Evolutionary conservation across 30 jellyfish, hydroid and myxozoan species (phyloP).

Genomic region (Rhopilema esculentum): DNA sequence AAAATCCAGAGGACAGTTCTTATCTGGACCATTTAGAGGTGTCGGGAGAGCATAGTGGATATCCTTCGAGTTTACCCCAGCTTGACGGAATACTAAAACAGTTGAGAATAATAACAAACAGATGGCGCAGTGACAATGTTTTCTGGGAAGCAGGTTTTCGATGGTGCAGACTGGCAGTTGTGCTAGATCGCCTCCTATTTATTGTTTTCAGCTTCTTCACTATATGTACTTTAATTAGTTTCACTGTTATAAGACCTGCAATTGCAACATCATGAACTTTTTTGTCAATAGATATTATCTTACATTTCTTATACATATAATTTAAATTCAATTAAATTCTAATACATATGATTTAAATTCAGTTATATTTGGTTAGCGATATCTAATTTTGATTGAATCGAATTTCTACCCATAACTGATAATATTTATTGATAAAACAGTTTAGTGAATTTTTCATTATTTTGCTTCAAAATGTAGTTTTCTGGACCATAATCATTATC

Average conservation of each 20-base stretch:
- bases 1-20: background rate
- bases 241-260: conserved; percentile 57
- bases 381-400: too few relatives aligned
- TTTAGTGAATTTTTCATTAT: too few relatives aligned
- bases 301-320: too few relatives aligned
- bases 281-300: too few relatives aligned
- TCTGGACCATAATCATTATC: too few relatives aligned
- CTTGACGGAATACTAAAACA: conserved; percentile 5
- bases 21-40: background rate
- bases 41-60: background rate
- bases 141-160: conserved; percentile 42
- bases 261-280: background rate
- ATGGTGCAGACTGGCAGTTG: conserved; percentile 70
- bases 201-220: conserved; percentile 26
- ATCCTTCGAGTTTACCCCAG: background rate
- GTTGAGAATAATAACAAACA: conserved; percentile 18
- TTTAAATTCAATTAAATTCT: too few relatives aligned
- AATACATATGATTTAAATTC: too few relatives aligned
- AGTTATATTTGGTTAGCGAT: too few relatives aligned
- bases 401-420: too few relatives aligned
- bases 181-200: conserved; percentile 61
- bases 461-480: too few relatives aligned
- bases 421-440: too few relatives aligned
- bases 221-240: conserved; percentile 30
- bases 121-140: conserved; percentile 3